Base-by-base conservation (phyloP, 2,888 invertebrate species). In the Antitype chi region DNA sequence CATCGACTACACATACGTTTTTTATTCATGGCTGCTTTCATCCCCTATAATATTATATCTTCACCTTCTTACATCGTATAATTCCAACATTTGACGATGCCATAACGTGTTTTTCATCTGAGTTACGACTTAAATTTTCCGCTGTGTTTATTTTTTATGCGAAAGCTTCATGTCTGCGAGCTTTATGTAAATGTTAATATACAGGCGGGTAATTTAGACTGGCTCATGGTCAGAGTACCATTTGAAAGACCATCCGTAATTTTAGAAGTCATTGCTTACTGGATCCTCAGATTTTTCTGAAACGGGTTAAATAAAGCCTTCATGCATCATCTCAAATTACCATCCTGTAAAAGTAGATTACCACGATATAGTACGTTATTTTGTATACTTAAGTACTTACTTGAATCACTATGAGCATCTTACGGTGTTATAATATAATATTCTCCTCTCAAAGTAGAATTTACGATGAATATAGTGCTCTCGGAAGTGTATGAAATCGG, bases 61-160 rank as follows among this genome's bases (percentile, higher is more conserved):
- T 52, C 62, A 52, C 60, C 62, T 81, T 67, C 74, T 17, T 23
- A 25, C 59, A 20, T 28, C 60, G 66, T 64, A 76, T 70, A 81
- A 81, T 59, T 69, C 20, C 53, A 32, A 76, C 69, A 66, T 81
- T 81, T 57, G 25, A 9, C 47, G 25, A 32, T 28, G 11, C 23
- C 55, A 23, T 66, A 66, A 70, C 23, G 32, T 32, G 52, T 60
- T 78, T 57, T 69, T 80, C 69, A 70, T 69, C 64, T 57, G 49
- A 81, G 70, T 62, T 57, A 80, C 5, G 76, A 28, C 69, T 38
- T 49, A 66, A 82, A 69, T 68, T 82, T 59, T 64, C 59, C 47
- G 15, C 43, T 43, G 53, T 82, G 32, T 68, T 68, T 38, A 32
- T 60, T 77, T 70, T 77, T 70, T 70, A 71, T 77, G 52, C 55